These are phyloP conservation scores for Cerceris rybyensis DNA, from an alignment of 2,888 invertebrate genomes.

Conservation along the genomic window DNA sequence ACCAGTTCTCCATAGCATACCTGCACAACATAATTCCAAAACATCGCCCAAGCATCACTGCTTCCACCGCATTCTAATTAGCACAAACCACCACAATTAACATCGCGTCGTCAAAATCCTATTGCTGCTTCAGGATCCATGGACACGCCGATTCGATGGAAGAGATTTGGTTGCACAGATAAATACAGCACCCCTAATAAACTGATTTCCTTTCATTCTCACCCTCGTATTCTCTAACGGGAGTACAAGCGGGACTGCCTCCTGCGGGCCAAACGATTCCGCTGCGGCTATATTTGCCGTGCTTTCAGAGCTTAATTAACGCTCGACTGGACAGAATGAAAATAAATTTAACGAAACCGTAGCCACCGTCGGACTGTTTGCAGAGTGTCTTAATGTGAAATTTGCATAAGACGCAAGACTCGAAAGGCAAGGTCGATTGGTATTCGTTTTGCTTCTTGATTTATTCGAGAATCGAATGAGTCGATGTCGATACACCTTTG, in stretches of 20 bases:
- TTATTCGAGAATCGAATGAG: constrained; percentile 17
- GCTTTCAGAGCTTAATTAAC: constrained; percentile 60
- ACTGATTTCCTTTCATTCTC: constrained; percentile 15
- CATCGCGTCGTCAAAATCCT: not conserved
- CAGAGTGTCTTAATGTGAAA: constrained; percentile 30
- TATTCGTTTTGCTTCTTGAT: not conserved
- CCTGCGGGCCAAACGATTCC: constrained; percentile 15
- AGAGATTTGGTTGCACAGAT: not conserved
- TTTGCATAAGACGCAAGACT: constrained; percentile 31
- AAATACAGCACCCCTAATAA: constrained; percentile 32
- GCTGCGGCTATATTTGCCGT: constrained; percentile 45
- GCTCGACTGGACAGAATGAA: constrained; percentile 45
- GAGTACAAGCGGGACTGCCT: not conserved
- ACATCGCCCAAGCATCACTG: too few species aligned
- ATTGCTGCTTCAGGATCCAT: not conserved
- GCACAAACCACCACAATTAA: not conserved
- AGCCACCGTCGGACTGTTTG: constrained; percentile 34
- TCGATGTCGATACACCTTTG: too few species aligned
- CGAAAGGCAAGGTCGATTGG: not conserved
- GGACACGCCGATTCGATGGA: not conserved
- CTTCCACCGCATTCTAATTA: too few species aligned
- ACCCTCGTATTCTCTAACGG: constrained; percentile 2
- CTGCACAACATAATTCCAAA: too few species aligned
- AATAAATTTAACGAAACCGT: constrained; percentile 53
- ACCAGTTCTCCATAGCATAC: too few species aligned